Evolutionary conservation across 2,797 vertebrate species (phyloP).

Genomic region (Rhyacichthys aspro): DNA sequence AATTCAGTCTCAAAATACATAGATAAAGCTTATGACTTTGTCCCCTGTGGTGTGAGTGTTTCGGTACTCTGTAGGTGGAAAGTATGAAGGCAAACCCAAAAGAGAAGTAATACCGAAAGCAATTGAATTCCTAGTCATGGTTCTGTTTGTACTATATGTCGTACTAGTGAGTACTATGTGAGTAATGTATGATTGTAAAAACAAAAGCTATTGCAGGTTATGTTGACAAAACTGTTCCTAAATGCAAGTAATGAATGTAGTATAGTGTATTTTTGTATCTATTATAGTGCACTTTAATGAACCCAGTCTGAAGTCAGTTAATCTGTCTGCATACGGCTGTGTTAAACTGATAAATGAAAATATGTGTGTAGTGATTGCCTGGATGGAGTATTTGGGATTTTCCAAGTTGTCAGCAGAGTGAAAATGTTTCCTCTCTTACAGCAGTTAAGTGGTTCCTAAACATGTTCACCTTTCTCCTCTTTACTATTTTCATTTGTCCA

Average conservation of each 20-base stretch:
- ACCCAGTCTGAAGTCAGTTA: not conserved
- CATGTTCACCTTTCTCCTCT: not conserved
- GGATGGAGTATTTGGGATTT: constrained; percentile 9
- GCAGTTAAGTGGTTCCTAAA: not conserved
- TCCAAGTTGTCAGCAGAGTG: constrained; percentile 2
- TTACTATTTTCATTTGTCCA: no score
- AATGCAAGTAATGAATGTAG: no score
- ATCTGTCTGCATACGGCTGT: not conserved
- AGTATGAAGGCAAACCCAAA: not conserved
- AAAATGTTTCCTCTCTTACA: not conserved
- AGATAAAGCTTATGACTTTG: constrained; percentile 2
- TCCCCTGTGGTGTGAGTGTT: not conserved
- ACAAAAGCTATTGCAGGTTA: no score
- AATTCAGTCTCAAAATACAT: constrained; percentile 1
- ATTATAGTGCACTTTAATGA: not conserved
- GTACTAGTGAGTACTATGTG: no score
- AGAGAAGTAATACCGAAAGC: constrained; percentile 7
- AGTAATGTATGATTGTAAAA: no score
- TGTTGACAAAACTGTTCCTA: no score
- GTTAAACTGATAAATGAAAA: constrained; percentile 14
- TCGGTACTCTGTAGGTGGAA: not conserved
- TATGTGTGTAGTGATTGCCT: not conserved
- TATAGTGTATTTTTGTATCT: not conserved
- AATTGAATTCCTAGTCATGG: no score
- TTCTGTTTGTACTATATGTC: no score